Evolutionary conservation across 1,140 invertebrate genomes (phyloP).

Genomic region (Drosophila funebris): DNA sequence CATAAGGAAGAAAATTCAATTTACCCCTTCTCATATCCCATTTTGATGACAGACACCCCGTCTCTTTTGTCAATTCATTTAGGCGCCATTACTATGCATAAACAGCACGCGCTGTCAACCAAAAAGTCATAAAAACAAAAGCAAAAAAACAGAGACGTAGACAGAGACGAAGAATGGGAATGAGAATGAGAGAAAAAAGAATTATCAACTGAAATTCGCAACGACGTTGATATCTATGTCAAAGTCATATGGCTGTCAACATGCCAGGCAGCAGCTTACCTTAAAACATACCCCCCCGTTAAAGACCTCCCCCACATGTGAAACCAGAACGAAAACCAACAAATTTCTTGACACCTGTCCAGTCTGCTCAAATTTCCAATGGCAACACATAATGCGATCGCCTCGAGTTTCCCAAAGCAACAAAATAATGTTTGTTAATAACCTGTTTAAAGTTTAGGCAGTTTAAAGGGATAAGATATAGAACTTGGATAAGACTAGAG

Average conservation of each 20-base stretch:
- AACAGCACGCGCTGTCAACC: slow-evolving; percentile 12
- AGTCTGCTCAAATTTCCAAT: slow-evolving; percentile 53
- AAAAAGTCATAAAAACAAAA: slow-evolving; percentile 28
- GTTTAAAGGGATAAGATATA: no score
- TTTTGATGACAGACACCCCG: slow-evolving; percentile 5
- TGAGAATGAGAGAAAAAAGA: not conserved
- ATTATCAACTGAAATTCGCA: slow-evolving; percentile 33
- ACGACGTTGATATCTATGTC: slow-evolving; percentile 63
- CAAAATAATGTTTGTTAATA: not conserved
- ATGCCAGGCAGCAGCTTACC: slow-evolving; percentile 12
- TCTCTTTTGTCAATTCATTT: slow-evolving; percentile 12
- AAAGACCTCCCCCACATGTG: not conserved
- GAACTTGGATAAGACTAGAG: no score
- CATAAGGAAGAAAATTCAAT: no score
- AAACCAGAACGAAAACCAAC: not conserved
- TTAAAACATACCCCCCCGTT: not conserved
- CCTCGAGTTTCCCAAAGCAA: slow-evolving; percentile 1
- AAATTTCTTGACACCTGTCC: slow-evolving; percentile 61
- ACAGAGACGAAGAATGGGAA: not conserved
- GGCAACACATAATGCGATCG: slow-evolving; percentile 12
- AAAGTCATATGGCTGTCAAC: slow-evolving; percentile 55
- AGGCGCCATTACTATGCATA: slow-evolving; percentile 28
- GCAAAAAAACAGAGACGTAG: not conserved
- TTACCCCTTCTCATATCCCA: not conserved
- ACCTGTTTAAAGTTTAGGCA: not conserved